Evolutionary conservation across 2,888 invertebrate genomes (phyloP).

Genomic region (Brenthis daphne): DNA sequence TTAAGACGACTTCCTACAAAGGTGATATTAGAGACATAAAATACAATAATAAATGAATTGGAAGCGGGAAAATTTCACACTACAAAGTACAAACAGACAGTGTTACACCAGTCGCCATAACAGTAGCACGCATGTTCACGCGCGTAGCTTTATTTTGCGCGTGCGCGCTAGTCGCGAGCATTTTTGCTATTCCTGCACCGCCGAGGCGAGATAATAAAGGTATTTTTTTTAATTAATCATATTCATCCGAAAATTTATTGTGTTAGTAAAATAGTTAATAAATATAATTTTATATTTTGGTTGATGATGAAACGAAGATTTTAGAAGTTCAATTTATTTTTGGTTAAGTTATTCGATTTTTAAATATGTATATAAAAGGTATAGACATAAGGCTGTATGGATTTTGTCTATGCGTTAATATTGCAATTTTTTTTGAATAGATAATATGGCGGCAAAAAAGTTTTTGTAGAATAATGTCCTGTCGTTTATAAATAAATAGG

Average conservation of each 20-base stretch:
- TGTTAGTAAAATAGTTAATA: too few relatives aligned
- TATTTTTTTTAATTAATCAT: slow-evolving; percentile 38
- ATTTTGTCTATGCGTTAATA: neutral
- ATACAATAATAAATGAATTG: slow-evolving; percentile 14
- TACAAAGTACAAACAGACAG: slow-evolving; percentile 21
- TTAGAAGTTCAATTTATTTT: neutral
- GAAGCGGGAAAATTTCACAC: slow-evolving; percentile 23
- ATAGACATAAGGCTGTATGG: neutral
- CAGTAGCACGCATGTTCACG: slow-evolving; percentile 60
- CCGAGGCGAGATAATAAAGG: slow-evolving; percentile 62
- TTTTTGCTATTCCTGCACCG: slow-evolving; percentile 54
- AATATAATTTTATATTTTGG: too few relatives aligned
- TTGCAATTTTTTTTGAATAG: neutral
- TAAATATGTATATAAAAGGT: neutral
- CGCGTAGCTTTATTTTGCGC: slow-evolving; percentile 53
- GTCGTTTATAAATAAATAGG: too few relatives aligned
- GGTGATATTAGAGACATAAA: slow-evolving; percentile 11
- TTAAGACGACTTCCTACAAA: slow-evolving; percentile 10
- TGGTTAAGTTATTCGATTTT: neutral
- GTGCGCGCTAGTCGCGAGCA: slow-evolving; percentile 58
- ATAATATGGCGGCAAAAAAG: neutral
- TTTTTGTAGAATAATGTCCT: neutral
- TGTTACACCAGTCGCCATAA: slow-evolving; percentile 44
- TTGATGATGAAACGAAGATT: too few relatives aligned
- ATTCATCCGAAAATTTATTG: too few relatives aligned